These are phyloP conservation scores for Aphidius colemani DNA, from an alignment of 2,888 invertebrate species.

Conservation along the genomic window DNA sequence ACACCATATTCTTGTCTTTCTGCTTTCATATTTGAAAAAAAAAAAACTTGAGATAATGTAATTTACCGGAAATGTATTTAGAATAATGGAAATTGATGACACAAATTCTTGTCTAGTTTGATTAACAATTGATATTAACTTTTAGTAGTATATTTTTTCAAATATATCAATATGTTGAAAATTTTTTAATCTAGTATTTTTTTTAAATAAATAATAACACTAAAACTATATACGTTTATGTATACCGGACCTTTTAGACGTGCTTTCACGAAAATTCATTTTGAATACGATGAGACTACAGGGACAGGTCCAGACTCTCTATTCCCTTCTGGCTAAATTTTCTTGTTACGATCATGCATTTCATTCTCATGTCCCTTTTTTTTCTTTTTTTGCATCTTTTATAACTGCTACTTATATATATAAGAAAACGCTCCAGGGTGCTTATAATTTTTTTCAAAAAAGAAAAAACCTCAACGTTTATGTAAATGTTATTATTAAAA, in stretches of 20 bases:
- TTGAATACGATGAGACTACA: conserved; percentile 20
- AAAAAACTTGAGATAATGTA: background rate
- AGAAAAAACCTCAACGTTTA: no score
- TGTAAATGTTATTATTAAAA: background rate
- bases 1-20: background rate
- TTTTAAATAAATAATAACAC: no score
- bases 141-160: no score
- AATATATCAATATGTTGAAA: no score
- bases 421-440: no score
- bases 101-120: no score
- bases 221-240: no score
- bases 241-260: conserved; percentile 25
- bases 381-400: conserved; percentile 1
- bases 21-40: background rate
- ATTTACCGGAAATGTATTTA: background rate
- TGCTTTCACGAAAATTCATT: conserved; percentile 31
- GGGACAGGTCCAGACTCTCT: conserved; percentile 15
- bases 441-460: no score
- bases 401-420: no score
- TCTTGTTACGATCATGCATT: conserved; percentile 21
- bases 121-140: no score
- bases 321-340: conserved; percentile 20
- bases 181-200: no score
- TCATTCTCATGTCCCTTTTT: conserved; percentile 15
- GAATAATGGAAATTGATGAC: no score